These are phyloP conservation scores for Leucoraja ocellata DNA, from an alignment of 2,797 vertebrate genomes.

Conservation along the genomic window DNA sequence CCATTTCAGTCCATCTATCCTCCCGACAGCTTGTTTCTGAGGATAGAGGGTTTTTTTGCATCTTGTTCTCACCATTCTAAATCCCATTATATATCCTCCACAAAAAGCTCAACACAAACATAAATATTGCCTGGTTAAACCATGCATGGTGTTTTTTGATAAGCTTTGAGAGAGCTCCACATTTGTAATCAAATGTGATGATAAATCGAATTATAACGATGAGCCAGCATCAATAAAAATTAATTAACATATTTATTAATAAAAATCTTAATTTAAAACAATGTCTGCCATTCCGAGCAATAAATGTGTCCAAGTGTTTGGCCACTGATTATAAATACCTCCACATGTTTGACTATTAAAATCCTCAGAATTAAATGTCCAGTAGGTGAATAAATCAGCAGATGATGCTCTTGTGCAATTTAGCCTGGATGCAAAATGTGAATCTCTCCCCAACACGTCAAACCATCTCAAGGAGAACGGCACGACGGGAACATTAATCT, in stretches of 20 bases:
- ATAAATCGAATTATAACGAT: conserved; percentile 1
- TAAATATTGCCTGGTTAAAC: not conserved
- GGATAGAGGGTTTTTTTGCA: not conserved
- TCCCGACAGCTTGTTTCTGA: not conserved
- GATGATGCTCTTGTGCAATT: no score
- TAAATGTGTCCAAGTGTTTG: no score
- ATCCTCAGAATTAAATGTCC: no score
- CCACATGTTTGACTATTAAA: no score
- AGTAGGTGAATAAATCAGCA: no score
- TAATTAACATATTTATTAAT: not conserved
- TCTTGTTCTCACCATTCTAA: not conserved
- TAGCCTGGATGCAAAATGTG: no score
- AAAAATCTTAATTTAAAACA: not conserved
- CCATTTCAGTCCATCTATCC: not conserved
- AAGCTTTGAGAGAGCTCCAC: not conserved
- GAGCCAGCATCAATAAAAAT: not conserved
- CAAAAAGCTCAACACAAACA: not conserved
- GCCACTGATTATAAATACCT: no score
- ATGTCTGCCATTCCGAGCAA: no score
- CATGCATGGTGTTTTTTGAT: not conserved
- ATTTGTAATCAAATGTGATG: not conserved
- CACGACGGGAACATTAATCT: not conserved
- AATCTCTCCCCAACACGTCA: not conserved
- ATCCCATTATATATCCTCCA: not conserved
- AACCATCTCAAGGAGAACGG: not conserved